Base-by-base conservation (phyloP, 2,113 vertebrate genomes). In the Ctenomys sociabilis region DNA sequence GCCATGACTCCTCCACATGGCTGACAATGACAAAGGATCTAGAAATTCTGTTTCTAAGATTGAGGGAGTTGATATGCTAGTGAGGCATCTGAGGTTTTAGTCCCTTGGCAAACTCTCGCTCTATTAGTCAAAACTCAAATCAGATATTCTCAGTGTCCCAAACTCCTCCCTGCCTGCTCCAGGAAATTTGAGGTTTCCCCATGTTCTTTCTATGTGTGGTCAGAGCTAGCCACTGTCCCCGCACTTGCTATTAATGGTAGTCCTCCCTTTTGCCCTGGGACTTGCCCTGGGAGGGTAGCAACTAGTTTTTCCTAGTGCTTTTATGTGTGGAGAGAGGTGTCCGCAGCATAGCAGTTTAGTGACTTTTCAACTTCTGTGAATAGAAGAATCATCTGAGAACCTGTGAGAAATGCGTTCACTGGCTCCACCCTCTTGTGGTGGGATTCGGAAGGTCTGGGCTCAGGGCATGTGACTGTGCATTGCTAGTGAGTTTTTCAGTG, bases 51-150 rank as follows among this genome's bases (percentile, higher is more conserved):
- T 22, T 86, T 95, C 70, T 54, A 61, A 86, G 66, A 3, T 10
- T 77, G 72, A 93, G 32, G 40, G 54, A 88, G 28, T 19, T 0
- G 22, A 28, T 0, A 73, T 52, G n/a, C 24, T 64, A 73, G 86
- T 57, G 17, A 7, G 21, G 40, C 10, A 21, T 14, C 24, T 37
- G 21, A 94, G 49, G 63, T 45, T 63, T 78, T 30, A 52, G 37
- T 66, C 45, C 28, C 40, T 73, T 66, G 16, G 17, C 22, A 54
- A 91, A 83, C 72, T 88, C 68, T 57, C 86, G n/a, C 5, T 32
- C 16, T 70, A 61, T 11, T 37, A 16, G 10, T 92, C 93, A 90
- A 97, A 93, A 93, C 82, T 72, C 82, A 59, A 14, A 5, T 88
- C 57, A 52, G 75, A 66, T 32, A 75, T 12, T 32, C 28, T 45